Base-by-base conservation (phyloP, 2,888 invertebrate species). In the Drosophila dives region DNA sequence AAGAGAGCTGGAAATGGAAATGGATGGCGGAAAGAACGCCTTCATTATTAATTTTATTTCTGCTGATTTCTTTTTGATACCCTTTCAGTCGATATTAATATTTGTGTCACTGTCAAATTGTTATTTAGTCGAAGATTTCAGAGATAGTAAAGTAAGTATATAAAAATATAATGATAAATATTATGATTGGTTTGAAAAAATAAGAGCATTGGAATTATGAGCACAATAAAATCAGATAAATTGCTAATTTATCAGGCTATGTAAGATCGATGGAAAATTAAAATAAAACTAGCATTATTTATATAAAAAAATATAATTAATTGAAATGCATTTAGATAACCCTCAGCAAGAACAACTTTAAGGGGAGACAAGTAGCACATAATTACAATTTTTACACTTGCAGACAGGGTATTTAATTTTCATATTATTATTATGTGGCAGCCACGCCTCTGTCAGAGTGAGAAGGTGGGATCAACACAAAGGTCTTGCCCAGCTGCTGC, bases 21-120 rank as follows among this genome's bases (percentile, higher is more conserved):
- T 91, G 90, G 87, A 91, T 91, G 90, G 90, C 88, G 74, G 80
- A 82, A 76, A 86, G 85, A 90, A 91, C 91, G 91, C 91, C 91
- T 91, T 91, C 91, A 90, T 90, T 91, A 91, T 91, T 91, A 72
- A 80, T 80, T 72, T 78, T 72, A 51, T 34, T 75, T 40, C 51
- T 33, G 79, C 80, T 49, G 62, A 29, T 64, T 64, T 61, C 29
- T 36, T 40, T 36, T 45, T 38, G 20, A 56, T 68, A 72, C 75
- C 42, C 63, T 62, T 23, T 20, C 17, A 40, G 23, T 11, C 38
- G 34, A 45, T 61, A 45, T 59, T 40, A 33, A 4, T 42, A 59
- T 67, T 66, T 66, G 36, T 66, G 67, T 49, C 69, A 69, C 56
- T 29, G 29, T 55, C 69, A 48, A 69, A 55, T 26, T 48, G 70